Conservation (phyloP, 2,113 vertebrate genomes). For the Nothoprocta pentlandii region DNA sequence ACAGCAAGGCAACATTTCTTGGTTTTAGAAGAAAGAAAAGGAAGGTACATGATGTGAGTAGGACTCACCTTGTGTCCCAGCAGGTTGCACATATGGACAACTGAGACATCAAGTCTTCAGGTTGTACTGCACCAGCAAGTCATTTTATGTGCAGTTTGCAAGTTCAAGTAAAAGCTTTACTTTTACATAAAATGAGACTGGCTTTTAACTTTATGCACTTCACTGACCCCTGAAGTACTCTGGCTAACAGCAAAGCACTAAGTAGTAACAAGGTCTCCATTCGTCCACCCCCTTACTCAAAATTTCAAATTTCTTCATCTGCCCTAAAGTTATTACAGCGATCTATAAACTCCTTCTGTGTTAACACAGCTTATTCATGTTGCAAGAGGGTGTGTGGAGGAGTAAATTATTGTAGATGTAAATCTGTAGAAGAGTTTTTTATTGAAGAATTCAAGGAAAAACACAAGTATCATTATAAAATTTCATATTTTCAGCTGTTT, state of each 20-base stretch:
- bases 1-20: neutral
- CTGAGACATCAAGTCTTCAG: neutral
- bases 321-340: neutral
- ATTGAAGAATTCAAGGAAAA: neutral
- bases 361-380: neutral
- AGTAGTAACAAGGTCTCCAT: neutral
- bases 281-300: neutral
- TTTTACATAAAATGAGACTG: neutral
- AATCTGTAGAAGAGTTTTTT: neutral
- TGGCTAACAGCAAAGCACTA: neutral
- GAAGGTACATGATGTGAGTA: rapidly evolving
- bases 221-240: neutral
- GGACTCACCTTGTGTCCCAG: neutral
- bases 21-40: neutral
- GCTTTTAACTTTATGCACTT: neutral
- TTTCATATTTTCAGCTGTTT: neutral
- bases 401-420: neutral
- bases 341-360: neutral
- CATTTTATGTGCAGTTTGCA: neutral
- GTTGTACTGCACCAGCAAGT: neutral
- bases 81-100: neutral
- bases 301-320: neutral
- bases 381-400: neutral
- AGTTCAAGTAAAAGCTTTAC: neutral
- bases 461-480: neutral